Evolutionary conservation across 2,888 invertebrate species (phyloP), one percentile per base, ranked within the genome.

Genomic region (Blastobasis adustella): DNA sequence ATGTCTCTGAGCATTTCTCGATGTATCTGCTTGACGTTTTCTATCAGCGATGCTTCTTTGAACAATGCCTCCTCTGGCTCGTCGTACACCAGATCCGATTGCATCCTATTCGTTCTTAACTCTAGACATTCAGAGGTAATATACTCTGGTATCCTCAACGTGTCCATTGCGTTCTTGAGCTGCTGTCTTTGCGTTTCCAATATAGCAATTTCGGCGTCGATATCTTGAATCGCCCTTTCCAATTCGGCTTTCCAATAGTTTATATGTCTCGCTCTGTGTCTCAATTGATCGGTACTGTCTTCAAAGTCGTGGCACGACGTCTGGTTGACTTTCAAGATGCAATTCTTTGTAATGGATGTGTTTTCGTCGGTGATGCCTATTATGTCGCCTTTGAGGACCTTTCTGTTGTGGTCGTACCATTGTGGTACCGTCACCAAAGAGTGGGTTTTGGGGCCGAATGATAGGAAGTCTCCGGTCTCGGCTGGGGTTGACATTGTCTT

Each of bases 21-120:
- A 46, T 95, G 90, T 0, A 92, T 69, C 49, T 90, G 89, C 49
- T 91, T 89, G 6, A 94, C 90, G 66, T 94, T 94, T n/a, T 92
- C 90, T 46, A 93, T 92, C 23, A 95, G 74, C 0, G 93, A 91
- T 47, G 92, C 78, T 71, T 95, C 95, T 56, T 92, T 93, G 37
- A 93, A 91, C 0, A 95, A 73, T 62, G 94, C 93, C 59, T 94
- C 93, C 77, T 95, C 94, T 0, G 94, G 92, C 49, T 90, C 90
- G 65, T 95, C 95, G 44, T 93, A 90, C 0, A 94, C 92, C 1
- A 95, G 75, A 73, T 95, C 95, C 0, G 92, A 90, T 62, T 94
- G 94, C 62, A 94, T 89, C 49, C 95, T 90, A 7, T 90, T 89
- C 0, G 91, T 84, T 60, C 95, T 87, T 38, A 93, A 73, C 49